Base-by-base conservation (phyloP, 2,113 vertebrate species). In the Eudorcas thomsonii region DNA sequence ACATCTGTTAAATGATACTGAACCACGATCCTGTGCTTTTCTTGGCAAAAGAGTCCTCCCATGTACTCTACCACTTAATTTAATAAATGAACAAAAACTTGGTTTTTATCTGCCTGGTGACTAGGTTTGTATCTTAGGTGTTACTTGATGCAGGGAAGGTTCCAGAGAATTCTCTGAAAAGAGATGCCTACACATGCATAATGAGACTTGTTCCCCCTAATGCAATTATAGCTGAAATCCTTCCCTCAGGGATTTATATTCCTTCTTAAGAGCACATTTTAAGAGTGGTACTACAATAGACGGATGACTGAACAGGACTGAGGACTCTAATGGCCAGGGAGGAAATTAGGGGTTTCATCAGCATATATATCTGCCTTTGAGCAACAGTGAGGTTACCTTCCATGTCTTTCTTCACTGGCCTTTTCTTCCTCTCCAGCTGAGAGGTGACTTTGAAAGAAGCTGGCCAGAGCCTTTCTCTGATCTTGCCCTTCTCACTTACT, bases 221-320 rank as follows among this genome's bases (percentile, higher is more conserved):
- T 92, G 94, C 95, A 95, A 81, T 93, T 87, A 95, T 13, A 96
- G 67, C 60, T 64, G 59, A 96, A 95, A 95, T 94, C 36, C 13
- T 92, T 94, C 88, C 67, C 88, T 96, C 19, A 4, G 64, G 28
- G 36, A 45, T 39, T 94, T 90, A 64, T 57, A 43, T 80, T 95
- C 59, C 91, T 93, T 92, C 62, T 62, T 93, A 82, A 95, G 85
- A 64, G 81, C 36, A 85, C 28, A 55, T 96, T 92, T 92, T 88
- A 94, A 87, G 85, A 89, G 9, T 28, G 33, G 64, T 91, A 83
- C 59, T 12, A 36, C 55, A 91, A 77, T 14, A 23, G 43, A 94
- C 30, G 52, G 54, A 4, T 88, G 55, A 95, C 80, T 92, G 97
- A 48, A 84, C 28, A 94, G 52, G 45, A 92, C 52, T 97, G 71